Evolutionary conservation across 1,140 invertebrate genomes (phyloP).

Genomic region (Ylistrum balloti): DNA sequence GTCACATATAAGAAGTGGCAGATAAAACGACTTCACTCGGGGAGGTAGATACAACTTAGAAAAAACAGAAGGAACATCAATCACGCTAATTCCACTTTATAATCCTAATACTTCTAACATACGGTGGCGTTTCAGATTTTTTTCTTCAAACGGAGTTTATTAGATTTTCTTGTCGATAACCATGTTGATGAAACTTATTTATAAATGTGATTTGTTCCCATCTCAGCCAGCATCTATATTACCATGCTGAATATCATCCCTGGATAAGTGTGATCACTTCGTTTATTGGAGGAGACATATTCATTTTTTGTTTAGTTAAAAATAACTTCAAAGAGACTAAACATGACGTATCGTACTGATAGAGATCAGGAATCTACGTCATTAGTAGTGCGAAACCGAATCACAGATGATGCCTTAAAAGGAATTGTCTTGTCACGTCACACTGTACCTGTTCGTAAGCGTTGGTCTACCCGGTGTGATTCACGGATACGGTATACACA

Average conservation of each 20-base stretch:
- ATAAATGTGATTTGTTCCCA: not conserved
- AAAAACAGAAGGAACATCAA: not conserved
- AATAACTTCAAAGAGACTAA: not conserved
- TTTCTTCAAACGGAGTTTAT: not conserved
- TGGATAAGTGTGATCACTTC: not conserved
- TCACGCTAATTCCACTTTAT: not conserved
- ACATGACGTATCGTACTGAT: too few relatives aligned
- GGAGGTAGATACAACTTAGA: not conserved
- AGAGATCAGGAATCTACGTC: too few relatives aligned
- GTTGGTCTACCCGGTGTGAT: too few relatives aligned
- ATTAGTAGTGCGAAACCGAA: too few relatives aligned
- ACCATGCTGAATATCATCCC: not conserved
- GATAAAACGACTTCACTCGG: not conserved
- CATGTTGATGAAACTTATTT: constrained; percentile 5
- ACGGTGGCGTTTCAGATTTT: not conserved
- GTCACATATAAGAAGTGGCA: not conserved
- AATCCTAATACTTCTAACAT: not conserved
- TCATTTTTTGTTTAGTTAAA: not conserved
- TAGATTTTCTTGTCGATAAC: not conserved
- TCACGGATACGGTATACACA: too few relatives aligned
- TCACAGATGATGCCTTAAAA: too few relatives aligned
- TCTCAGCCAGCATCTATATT: not conserved
- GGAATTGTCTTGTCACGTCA: constrained; percentile 2
- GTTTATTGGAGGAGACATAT: not conserved
- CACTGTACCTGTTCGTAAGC: not conserved